A percentile compares a stretch with the other conserved stretches of the same genome.
Evolutionary conservation across 2,888 invertebrate genomes (phyloP).

Genomic region (Drosophila antonietae): DNA sequence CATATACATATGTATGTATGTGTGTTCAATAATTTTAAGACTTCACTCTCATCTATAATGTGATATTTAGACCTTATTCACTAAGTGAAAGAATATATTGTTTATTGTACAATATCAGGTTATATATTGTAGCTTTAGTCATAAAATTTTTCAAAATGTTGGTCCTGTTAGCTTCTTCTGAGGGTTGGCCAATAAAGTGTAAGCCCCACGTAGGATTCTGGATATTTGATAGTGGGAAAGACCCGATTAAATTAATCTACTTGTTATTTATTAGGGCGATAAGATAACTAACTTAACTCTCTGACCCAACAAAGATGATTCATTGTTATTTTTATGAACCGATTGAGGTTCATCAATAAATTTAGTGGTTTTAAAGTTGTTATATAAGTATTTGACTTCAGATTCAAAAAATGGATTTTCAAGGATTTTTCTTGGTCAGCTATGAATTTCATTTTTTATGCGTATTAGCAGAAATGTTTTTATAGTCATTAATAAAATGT

Average conservation of each 20-base stretch:
- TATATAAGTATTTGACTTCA: neutral
- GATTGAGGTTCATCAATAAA: neutral
- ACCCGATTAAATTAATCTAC: neutral
- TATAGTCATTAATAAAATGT: too few relatives aligned
- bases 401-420: neutral
- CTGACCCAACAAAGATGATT: neutral
- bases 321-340: neutral
- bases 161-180: too few relatives aligned
- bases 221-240: neutral
- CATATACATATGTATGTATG: slow-evolving; percentile 12
- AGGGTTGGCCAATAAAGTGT: too few relatives aligned
- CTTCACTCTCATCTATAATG: slow-evolving; percentile 25
- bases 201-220: too few relatives aligned
- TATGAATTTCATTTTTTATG: too few relatives aligned
- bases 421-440: neutral
- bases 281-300: neutral
- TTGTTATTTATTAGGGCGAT: neutral
- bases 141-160: too few relatives aligned
- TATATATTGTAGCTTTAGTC: too few relatives aligned
- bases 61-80: neutral
- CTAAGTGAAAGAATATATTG: neutral
- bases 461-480: too few relatives aligned
- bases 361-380: neutral
- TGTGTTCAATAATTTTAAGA: slow-evolving; percentile 7
- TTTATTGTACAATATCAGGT: too few relatives aligned